Evolutionary conservation across 2,888 invertebrate genomes (phyloP), one percentile per base, ranked within the genome.

Genomic region (Amphipyra berbera): DNA sequence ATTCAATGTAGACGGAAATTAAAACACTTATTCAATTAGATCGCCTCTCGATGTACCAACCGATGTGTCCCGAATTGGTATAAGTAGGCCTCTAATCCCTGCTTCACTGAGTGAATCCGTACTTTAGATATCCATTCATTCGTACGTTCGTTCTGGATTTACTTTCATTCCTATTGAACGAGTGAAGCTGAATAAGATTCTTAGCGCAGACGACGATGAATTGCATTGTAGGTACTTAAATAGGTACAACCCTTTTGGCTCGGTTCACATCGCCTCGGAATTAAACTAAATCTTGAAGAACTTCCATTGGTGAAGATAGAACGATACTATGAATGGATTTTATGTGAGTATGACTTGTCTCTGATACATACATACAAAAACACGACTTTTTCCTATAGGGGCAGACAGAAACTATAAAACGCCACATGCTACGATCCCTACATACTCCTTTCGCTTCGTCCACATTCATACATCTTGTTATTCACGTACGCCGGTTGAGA

Each of bases 101-200:
- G 61, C 47, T 63, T 48, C 61, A 68, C 79, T 70, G 77, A 66
- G 63, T 68, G 73, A 71, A 72, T 79, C 78, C 74, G 60, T 78
- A 81, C 78, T 82, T 82, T 63, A 76, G 79, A 82, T 84, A 85
- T 83, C 82, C 78, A 78, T 73, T 80, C 81, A 71, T 82, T 78
- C 76, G 64, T 69, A 57, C 66, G 66, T 68, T 72, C 70, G 78
- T 75, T 74, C 77, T 76, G 85, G 84, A 86, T 88, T 88, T 86
- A 84, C 83, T 86, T 88, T 87, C 84, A 83, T 84, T 83, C 76
- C 80, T 82, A 87, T 85, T 86, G 86, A 86, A 85, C 73, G 82
- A 76, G 73, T 81, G 79, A 80, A 80, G 67, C 74, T 69, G 73
- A 67, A 77, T 73, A 52, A 77, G 41, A 42, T 46, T 61, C 54